These are phyloP conservation scores for Sarotherodon lohbergeri DNA, from an alignment of 2,113 vertebrate species.

Conservation along the genomic window DNA sequence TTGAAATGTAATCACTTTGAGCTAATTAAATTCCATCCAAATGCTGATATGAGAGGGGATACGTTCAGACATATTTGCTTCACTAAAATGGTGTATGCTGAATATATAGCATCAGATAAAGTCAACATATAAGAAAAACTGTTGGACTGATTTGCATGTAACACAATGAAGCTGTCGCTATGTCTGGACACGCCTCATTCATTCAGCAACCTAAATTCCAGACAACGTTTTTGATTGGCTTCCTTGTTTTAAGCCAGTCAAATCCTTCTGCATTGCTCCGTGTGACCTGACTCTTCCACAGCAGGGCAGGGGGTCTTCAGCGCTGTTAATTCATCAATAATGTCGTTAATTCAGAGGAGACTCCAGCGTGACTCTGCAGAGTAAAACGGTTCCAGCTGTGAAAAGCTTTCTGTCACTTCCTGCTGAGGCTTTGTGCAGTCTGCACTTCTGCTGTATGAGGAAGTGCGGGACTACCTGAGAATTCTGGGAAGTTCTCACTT, in stretches of 20 bases:
- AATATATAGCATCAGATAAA: not conserved
- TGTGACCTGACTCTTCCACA: not conserved
- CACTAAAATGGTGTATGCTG: not conserved
- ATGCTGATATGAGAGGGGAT: not conserved
- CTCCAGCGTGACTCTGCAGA: not conserved
- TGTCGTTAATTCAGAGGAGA: not conserved
- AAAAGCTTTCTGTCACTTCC: not conserved
- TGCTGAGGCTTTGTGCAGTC: not conserved
- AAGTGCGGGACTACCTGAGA: too few species aligned
- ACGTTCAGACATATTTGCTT: not conserved
- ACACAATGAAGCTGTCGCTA: not conserved
- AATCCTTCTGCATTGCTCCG: not conserved
- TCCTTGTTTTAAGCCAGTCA: not conserved
- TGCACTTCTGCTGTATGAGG: not conserved
- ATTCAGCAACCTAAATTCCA: not conserved
- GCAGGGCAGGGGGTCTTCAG: not conserved
- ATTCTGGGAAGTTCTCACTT: not conserved
- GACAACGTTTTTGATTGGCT: not conserved
- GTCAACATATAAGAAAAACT: not conserved
- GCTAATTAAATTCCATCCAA: not conserved
- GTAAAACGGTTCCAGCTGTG: not conserved
- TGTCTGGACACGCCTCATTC: not conserved
- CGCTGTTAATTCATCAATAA: not conserved
- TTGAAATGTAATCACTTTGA: not conserved
- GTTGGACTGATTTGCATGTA: not conserved